Evolutionary conservation across 1,140 invertebrate genomes (phyloP).

Genomic region (Subanguina moxae): DNA sequence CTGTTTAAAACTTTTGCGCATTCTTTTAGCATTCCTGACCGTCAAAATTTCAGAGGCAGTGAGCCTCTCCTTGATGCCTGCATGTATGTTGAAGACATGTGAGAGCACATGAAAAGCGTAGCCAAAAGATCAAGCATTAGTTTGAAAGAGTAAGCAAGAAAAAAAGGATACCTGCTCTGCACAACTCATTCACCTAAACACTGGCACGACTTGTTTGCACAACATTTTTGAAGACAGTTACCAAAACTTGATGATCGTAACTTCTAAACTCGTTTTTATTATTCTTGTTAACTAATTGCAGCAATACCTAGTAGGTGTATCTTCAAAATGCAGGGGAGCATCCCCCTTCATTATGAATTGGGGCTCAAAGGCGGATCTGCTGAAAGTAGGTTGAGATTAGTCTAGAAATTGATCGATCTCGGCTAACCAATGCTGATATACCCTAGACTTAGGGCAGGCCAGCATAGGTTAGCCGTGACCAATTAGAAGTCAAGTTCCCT

Average conservation of each 20-base stretch:
- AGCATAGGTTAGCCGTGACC: too few relatives aligned
- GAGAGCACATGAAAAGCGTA: constrained; percentile 38
- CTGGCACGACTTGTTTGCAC: background rate
- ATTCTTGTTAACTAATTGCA: background rate
- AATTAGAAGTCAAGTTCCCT: too few relatives aligned
- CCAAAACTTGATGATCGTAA: constrained; percentile 11
- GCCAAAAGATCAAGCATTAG: background rate
- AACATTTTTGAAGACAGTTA: background rate
- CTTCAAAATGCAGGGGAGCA: constrained; percentile 8
- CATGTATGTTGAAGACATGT: constrained; percentile 38
- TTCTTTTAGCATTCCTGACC: background rate
- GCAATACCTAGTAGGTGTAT: background rate
- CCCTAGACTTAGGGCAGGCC: too few relatives aligned
- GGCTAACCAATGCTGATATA: too few relatives aligned
- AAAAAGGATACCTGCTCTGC: constrained; percentile 20
- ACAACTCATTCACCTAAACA: constrained; percentile 32
- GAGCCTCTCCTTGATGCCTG: constrained; percentile 22
- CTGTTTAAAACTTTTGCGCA: background rate
- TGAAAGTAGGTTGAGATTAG: too few relatives aligned
- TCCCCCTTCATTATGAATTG: constrained; percentile 3
- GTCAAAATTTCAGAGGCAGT: constrained; percentile 19
- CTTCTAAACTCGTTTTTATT: background rate
- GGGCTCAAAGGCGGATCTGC: constrained; percentile 2
- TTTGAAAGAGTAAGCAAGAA: too few relatives aligned
- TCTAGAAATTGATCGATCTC: too few relatives aligned